Evolutionary conservation across 2,113 vertebrate species (phyloP), one percentile per base, ranked within the genome.

Genomic region (Ellobius talpinus): DNA sequence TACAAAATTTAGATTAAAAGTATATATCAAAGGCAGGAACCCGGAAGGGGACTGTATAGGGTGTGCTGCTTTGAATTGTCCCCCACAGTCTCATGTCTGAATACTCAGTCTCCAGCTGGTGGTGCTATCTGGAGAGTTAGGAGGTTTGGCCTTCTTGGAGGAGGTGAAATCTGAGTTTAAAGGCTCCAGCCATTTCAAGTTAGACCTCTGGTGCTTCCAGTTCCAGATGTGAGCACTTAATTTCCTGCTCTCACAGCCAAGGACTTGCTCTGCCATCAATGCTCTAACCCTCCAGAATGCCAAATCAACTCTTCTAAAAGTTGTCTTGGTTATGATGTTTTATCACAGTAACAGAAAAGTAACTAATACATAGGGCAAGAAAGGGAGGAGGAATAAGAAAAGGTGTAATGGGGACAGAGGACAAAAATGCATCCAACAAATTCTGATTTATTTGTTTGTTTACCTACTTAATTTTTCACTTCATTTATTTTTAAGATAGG

Each of bases 341-440:
- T 82, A 61, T 82, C 36, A 82, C n/a, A 61, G 23, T n/a, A 61
- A 61, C 24, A 61, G 79, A 9, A 52, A 82, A 82, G 13, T 16
- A 39, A 39, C 36, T 14, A 61, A 82, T 16, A 82, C 24, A 61
- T 6, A 61, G 55, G 55, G n/a, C 42, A 61, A 36, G 33, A 19
- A 13, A 50, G 19, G 19, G 5, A 33, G 31, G 47, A 47, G 31
- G 50, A 12, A 45, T n/a, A 16, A 61, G 36, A 82, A 58, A 82
- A 39, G 79, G n/a, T 61, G 24, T 39, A 39, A 23, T 82, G 23
- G 36, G 52, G 52, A 82, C 52, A 82, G 7, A 61, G 55, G 23
- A 82, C 36, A 82, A 82, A 82, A 39, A 61, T 61, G 19, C 5
- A 50, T 85, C 87, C 96, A 8, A 87, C 68, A 92, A 85, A 93